Evolutionary conservation across 2,797 vertebrate species (phyloP).

Genomic region (Dromococcyx pavoninus): DNA sequence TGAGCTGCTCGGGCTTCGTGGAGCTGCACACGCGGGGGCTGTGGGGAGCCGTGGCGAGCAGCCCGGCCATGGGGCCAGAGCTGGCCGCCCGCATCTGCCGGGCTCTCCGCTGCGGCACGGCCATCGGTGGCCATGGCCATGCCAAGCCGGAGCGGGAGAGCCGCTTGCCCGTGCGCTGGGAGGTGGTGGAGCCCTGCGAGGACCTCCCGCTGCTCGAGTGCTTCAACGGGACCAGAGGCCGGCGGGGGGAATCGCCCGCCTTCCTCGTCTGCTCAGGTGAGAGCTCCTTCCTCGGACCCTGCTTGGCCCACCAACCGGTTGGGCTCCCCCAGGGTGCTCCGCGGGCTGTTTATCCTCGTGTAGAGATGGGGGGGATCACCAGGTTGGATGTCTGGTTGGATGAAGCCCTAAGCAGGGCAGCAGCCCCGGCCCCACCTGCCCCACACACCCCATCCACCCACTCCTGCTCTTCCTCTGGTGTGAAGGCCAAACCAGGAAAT

Average conservation of each 20-base stretch:
- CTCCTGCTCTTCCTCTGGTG: background rate
- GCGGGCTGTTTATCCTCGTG: background rate
- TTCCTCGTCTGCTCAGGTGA: slow-evolving; percentile 73
- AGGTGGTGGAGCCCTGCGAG: background rate
- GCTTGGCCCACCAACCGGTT: accelerated
- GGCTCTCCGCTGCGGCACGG: background rate
- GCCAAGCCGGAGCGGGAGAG: accelerated
- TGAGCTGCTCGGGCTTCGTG: slow-evolving; percentile 53
- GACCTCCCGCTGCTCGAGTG: background rate
- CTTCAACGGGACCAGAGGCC: background rate
- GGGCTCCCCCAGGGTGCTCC: accelerated
- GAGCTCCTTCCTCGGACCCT: background rate
- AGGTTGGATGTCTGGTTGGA: background rate
- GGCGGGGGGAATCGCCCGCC: accelerated
- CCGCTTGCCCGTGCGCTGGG: slow-evolving; percentile 47
- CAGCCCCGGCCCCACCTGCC: background rate
- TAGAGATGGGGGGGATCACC: no score
- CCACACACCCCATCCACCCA: background rate
- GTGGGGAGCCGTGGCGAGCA: slow-evolving; percentile 8
- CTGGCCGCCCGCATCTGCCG: slow-evolving; percentile 37
- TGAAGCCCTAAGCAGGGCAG: background rate
- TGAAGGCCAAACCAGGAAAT: background rate
- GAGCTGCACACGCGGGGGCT: slow-evolving; percentile 39
- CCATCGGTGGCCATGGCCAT: accelerated
- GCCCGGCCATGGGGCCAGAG: accelerated